Evolutionary conservation across 2,797 vertebrate genomes (phyloP), one percentile per base, ranked within the genome.

Genomic region (Leucoraja ocellata): DNA sequence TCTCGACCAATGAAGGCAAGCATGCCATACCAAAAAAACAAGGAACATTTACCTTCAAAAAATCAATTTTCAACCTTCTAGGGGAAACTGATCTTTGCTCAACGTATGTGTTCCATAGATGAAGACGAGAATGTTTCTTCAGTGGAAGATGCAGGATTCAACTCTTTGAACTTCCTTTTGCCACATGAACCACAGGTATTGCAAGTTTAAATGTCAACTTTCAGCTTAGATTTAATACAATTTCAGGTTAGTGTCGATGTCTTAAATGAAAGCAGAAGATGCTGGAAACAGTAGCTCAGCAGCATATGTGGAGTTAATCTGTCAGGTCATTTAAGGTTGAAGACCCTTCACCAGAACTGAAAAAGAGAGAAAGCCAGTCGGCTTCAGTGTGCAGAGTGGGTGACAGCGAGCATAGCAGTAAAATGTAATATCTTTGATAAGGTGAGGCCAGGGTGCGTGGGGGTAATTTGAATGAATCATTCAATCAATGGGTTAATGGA

Each of bases 201-300:
- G 5, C 90, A 74, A 23, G 21, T 39, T 71, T 65, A 18, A 74
- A 4, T 74, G 32, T 68, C 68, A 39, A 36, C 90, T 74, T 91
- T 91, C 68, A 74, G 11, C 36, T 73, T 36, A 11, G 73, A 54
- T 54, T 74, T 91, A 74, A 46, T 18, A 71, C 21, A 74, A 54
- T 91, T 32, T 91, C 68, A 74, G 90, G 90, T 91, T 91, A 74
- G 90, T 91, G 25, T 74, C 32, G 90, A 46, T 10, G 14, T 71
- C 10, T 25, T 71, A 71, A 71, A 71, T 71, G 18, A 71, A 71
- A 71, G 13, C 68, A 71, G 18, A 71, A 18, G 18, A 71, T 71
- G 11, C 13, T 71, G 13, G 68, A 71, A 71, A 71, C 18, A 18
- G 68, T 18, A 71, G 68, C 13, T 13, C 68, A 71, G 46, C 4